These are phyloP conservation scores for Trachemys scripta DNA, from an alignment of 2,113 vertebrate genomes.

Conservation along the genomic window DNA sequence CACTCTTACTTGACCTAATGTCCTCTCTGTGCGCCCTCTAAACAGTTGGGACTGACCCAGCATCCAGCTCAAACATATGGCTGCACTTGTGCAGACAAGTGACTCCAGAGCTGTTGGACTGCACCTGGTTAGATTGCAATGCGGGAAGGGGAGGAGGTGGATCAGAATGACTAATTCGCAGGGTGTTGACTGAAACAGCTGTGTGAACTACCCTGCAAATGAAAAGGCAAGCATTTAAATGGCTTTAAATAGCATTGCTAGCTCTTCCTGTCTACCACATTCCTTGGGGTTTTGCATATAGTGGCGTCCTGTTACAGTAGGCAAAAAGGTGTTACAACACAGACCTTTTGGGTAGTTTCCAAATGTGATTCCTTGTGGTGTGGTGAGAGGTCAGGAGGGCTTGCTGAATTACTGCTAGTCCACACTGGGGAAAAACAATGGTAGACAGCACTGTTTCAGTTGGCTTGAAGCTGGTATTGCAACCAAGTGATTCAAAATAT, in stretches of 20 bases:
- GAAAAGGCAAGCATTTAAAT: slow-evolving; percentile 5
- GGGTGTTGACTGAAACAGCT: slow-evolving; percentile 11
- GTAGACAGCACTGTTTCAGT: neutral
- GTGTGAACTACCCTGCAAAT: neutral
- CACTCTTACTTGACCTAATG: slow-evolving; percentile 16
- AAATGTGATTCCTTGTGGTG: neutral
- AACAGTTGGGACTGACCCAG: neutral
- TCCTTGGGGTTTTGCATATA: neutral
- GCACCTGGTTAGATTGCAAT: slow-evolving; percentile 8
- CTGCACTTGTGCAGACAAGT: neutral
- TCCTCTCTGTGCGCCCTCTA: neutral
- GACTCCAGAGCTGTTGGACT: neutral
- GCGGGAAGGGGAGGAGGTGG: neutral
- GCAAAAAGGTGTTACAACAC: neutral
- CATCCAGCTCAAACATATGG: neutral
- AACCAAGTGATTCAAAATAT: neutral
- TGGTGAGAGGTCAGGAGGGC: neutral
- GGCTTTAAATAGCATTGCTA: neutral
- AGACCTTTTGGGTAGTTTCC: neutral
- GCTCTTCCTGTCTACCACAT: neutral
- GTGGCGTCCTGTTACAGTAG: neutral
- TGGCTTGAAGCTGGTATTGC: neutral
- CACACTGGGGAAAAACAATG: neutral
- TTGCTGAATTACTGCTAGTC: neutral
- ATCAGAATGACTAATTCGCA: slow-evolving; percentile 14